Percentiles rank a stretch among this genome's conserved stretches.
Conservation (phyloP, 2,113 vertebrate genomes). For the Rousettus leschenaultii region DNA sequence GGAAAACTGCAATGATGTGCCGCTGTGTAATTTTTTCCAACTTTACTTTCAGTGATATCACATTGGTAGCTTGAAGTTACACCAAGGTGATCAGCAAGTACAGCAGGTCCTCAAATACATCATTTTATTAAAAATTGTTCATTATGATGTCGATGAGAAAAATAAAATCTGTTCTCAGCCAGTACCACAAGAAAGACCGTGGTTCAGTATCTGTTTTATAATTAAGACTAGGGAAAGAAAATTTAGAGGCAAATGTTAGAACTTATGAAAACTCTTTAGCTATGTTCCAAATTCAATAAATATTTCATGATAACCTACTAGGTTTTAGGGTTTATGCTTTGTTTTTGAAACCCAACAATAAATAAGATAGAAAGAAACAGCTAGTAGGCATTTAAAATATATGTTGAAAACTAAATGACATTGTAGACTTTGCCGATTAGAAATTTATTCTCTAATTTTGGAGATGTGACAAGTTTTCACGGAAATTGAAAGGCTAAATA, state of each 20-base stretch:
- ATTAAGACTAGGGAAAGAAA: neutral
- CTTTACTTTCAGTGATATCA: neutral
- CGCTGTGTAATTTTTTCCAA: neutral
- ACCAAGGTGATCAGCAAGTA: neutral
- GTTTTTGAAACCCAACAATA: neutral
- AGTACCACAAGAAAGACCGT: neutral
- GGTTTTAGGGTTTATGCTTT: neutral
- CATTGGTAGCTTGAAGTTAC: neutral
- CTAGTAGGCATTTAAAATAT: slow-evolving; percentile 13
- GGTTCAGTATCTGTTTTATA: neutral
- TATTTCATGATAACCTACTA: neutral
- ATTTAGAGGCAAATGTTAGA: neutral
- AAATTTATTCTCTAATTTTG: neutral
- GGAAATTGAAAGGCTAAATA: neutral
- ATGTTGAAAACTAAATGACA: slow-evolving; percentile 1
- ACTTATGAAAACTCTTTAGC: neutral
- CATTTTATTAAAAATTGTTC: neutral
- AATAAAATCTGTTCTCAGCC: neutral
- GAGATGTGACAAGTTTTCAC: neutral
- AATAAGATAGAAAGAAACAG: neutral
- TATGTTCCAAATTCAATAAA: neutral
- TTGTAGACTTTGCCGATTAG: neutral
- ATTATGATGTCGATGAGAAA: neutral
- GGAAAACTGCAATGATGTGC: neutral
- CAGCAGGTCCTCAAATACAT: neutral